Evolutionary conservation across 2,888 invertebrate species (phyloP).

Genomic region (Leptopilina myrica): DNA sequence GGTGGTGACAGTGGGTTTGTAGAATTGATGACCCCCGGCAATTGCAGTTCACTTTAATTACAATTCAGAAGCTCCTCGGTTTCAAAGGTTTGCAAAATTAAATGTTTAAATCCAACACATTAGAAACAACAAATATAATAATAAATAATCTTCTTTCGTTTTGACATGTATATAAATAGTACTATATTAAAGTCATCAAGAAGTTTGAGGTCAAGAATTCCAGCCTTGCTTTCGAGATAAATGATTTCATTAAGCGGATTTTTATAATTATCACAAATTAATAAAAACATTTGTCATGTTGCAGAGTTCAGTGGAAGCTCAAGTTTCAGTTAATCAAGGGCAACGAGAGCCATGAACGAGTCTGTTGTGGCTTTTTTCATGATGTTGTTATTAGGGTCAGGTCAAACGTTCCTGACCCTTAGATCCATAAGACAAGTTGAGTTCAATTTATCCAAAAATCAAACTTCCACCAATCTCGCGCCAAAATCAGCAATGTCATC

Average conservation of each 20-base stretch:
- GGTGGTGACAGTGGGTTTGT: no score
- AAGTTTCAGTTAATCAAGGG: slow-evolving; percentile 35
- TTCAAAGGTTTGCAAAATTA: no score
- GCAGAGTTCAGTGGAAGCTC: slow-evolving; percentile 39
- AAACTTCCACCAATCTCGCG: neutral
- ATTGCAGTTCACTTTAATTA: no score
- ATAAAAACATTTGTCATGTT: slow-evolving; percentile 18
- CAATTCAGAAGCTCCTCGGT: no score
- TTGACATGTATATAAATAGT: neutral
- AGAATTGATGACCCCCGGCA: no score
- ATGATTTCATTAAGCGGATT: slow-evolving; percentile 19
- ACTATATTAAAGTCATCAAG: no score
- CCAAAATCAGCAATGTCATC: neutral
- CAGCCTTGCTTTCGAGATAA: slow-evolving; percentile 3
- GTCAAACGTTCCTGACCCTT: slow-evolving; percentile 34
- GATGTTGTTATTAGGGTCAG: slow-evolving; percentile 35
- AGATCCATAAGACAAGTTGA: slow-evolving; percentile 19
- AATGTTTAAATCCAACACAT: no score
- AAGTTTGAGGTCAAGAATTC: slow-evolving; percentile 12
- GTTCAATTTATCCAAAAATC: slow-evolving; percentile 1
- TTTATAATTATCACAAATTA: slow-evolving; percentile 13
- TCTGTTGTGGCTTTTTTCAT: slow-evolving; percentile 29
- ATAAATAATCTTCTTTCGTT: no score
- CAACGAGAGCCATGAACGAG: slow-evolving; percentile 37
- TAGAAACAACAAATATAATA: no score